Conservation (phyloP, 2,113 vertebrate species). For the Cheirogaleus medius region DNA sequence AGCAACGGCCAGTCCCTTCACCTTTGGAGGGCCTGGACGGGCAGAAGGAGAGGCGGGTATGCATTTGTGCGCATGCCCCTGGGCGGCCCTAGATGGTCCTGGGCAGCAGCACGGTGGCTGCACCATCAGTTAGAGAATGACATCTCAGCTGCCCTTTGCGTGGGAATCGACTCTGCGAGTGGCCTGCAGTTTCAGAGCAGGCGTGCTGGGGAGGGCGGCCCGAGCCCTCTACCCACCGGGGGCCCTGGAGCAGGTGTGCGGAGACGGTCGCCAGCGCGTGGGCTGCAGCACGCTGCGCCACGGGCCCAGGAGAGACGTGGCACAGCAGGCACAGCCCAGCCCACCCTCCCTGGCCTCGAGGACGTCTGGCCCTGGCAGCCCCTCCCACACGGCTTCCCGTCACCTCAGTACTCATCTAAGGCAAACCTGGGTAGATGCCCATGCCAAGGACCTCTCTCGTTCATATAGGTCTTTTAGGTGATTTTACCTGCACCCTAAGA, state of each 20-base stretch:
- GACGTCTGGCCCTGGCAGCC: not conserved
- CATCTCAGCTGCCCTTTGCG: not conserved
- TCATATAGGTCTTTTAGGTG: not conserved
- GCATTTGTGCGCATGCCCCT: not conserved
- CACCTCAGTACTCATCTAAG: too few species aligned
- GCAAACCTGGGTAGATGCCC: not conserved
- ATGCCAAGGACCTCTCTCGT: not conserved
- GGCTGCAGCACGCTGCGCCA: not conserved
- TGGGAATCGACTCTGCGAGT: not conserved
- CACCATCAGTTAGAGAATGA: not conserved
- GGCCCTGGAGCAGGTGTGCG: not conserved
- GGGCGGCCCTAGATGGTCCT: not conserved
- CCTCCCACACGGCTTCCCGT: not conserved
- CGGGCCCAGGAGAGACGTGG: not conserved
- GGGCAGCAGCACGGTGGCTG: not conserved
- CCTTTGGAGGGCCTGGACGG: not conserved
- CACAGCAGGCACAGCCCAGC: too few species aligned
- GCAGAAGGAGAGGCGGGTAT: not conserved
- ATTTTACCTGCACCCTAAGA: not conserved
- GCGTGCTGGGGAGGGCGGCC: not conserved
- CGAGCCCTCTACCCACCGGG: not conserved
- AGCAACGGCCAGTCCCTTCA: not conserved
- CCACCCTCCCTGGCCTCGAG: rapidly evolving
- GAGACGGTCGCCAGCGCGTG: not conserved
- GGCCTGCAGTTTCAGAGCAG: not conserved